Conservation (phyloP, 1,140 invertebrate genomes). For the Ridgeia piscesae region DNA sequence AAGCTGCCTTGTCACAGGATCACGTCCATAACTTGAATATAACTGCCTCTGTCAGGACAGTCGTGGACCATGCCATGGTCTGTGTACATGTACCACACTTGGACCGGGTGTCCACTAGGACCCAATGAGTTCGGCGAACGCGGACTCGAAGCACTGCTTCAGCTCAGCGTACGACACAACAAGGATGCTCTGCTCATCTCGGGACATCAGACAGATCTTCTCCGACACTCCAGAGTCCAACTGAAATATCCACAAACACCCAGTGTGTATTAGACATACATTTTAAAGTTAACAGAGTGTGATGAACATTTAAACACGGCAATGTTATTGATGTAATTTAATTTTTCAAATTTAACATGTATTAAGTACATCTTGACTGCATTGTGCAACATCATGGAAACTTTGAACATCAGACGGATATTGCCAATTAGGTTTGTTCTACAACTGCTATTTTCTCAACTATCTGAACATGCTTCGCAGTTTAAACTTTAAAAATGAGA, state of each 20-base stretch:
- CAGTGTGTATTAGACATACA: not conserved
- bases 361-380: too few species aligned
- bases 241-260: slow-evolving; percentile 41
- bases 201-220: slow-evolving; percentile 93
- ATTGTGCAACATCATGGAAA: too few species aligned
- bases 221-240: slow-evolving; percentile 77
- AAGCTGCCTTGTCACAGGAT: not conserved
- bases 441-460: too few species aligned
- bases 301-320: too few species aligned
- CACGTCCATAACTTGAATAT: not conserved
- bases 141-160: slow-evolving; percentile 89
- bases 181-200: slow-evolving; percentile 93
- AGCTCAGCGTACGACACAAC: slow-evolving; percentile 93
- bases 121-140: slow-evolving; percentile 63
- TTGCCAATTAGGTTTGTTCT: too few species aligned
- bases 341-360: too few species aligned
- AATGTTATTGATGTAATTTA: too few species aligned
- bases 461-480: too few species aligned
- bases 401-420: too few species aligned
- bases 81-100: not conserved
- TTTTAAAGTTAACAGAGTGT: too few species aligned
- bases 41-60: not conserved
- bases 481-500: too few species aligned
- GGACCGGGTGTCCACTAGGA: not conserved
- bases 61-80: not conserved